Base-by-base conservation (phyloP, 2,113 vertebrate species). In the Hydrochoerus hydrochaeris region DNA sequence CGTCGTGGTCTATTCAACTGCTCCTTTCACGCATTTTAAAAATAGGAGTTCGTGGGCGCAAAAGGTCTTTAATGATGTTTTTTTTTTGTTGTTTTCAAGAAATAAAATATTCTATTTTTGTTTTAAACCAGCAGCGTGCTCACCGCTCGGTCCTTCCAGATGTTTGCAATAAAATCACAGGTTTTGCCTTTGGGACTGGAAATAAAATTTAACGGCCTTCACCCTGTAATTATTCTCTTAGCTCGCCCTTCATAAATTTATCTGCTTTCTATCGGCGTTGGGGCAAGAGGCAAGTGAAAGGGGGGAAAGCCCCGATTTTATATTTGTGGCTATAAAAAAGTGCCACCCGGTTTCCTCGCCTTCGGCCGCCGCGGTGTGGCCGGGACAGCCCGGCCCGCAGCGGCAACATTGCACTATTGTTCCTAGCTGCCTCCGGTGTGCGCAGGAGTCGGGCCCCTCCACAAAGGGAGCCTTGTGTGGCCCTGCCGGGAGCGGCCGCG, bases 161-260 rank as follows among this genome's bases (percentile, higher is more conserved):
- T 99, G 99, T 99, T 98, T 98, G 98, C 98, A 98, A 99, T 99
- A 99, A 99, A 99, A 98, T 98, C 97, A 98, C 98, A 98, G 98
- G 98, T 99, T 98, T 99, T 98, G 98, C 98, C 98, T 98, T 98
- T 98, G 98, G 98, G 98, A 98, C 97, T 98, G 96, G 98, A 98
- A 99, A 99, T 99, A 99, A 99, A 99, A 98, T 98, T 98, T 99
- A 98, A 99, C 98, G 98, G 97, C 98, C 98, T 98, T 98, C 98
- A 98, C 98, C 98, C 98, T 98, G 98, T 98, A 98, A 99, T 99
- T 99, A 99, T 99, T 99, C 98, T 99, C 98, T 98, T 98, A 98
- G 98, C 98, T 98, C 98, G 97, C 98, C 98, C 98, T 98, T 98
- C 98, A 98, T 98, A 99, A 98, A 99, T 98, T 98, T 98, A 98